A percentile compares a stretch with the other conserved stretches of the same genome.
phyloP scores from a whole-genome alignment of 1,140 invertebrate species.

The Brachionus paranguensis region DNA sequence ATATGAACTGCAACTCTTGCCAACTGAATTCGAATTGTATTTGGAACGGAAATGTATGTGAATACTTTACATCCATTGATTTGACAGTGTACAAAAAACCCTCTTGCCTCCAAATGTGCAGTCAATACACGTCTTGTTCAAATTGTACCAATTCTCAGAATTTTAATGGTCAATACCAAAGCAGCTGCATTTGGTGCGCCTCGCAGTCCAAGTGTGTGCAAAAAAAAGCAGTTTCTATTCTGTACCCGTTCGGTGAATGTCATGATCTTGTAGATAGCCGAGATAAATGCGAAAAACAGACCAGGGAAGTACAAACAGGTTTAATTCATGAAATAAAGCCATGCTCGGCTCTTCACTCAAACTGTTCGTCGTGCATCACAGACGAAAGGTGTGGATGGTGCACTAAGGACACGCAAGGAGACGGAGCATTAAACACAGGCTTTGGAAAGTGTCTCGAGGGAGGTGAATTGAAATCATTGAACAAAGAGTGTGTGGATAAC shows the following conservation, averaged over 20 bases:
- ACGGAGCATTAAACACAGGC: neutral
- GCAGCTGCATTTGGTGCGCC: constrained; percentile 13
- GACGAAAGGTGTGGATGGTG: constrained; percentile 37
- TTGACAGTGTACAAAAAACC: constrained; percentile 11
- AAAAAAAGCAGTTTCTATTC: constrained; percentile 7
- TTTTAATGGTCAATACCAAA: constrained; percentile 9
- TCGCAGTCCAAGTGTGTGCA: constrained; percentile 11
- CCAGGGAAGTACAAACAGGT: neutral
- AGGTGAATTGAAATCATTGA: neutral
- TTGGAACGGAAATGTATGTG: constrained; percentile 9
- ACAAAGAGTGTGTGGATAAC: neutral
- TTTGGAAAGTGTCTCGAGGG: constrained; percentile 12
- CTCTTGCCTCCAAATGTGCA: constrained; percentile 21
- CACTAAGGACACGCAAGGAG: neutral
- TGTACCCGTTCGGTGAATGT: constrained; percentile 26
- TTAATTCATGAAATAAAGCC: neutral
- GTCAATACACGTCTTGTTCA: neutral
- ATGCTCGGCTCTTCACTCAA: constrained; percentile 25
- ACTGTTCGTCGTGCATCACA: constrained; percentile 28
- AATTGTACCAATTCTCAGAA: neutral
- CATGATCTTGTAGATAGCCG: neutral
- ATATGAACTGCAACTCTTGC: neutral
- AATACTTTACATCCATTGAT: neutral
- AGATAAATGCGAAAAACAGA: neutral
- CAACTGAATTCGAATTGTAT: constrained; percentile 13